A percentile compares a stretch with the other conserved stretches of the same genome.
Conservation (phyloP, 2,113 vertebrate genomes). For the Micronycteris hirsuta region DNA sequence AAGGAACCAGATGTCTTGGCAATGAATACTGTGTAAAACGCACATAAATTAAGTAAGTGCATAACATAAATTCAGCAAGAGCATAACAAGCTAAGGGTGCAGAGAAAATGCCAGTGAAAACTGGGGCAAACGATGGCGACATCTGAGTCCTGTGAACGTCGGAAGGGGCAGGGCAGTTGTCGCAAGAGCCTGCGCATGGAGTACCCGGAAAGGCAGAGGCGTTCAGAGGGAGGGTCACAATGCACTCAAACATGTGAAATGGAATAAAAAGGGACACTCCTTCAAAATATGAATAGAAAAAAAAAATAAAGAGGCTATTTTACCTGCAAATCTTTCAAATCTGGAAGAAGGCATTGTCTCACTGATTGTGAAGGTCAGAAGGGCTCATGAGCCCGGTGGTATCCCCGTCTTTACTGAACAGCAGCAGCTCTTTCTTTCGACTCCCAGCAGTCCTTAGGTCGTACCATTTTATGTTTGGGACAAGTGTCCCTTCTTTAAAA, state of each 20-base stretch:
- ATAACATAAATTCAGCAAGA: neutral
- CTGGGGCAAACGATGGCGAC: neutral
- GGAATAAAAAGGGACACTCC: neutral
- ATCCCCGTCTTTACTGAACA: neutral
- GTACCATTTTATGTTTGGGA: neutral
- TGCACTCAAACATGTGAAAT: neutral
- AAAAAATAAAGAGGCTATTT: neutral
- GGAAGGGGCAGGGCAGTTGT: neutral
- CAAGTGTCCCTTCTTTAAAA: neutral
- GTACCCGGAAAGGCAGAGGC: neutral
- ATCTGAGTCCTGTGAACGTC: neutral
- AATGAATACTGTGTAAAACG: constrained; percentile 11
- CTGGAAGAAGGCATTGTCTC: neutral
- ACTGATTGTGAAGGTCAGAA: constrained; percentile 8
- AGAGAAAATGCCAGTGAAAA: neutral
- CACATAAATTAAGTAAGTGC: constrained; percentile 8
- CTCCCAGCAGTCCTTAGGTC: neutral
- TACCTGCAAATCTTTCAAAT: constrained; percentile 4
- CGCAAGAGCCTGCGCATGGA: neutral
- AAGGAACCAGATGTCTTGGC: constrained; percentile 31
- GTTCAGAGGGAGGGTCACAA: neutral
- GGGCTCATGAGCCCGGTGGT: neutral
- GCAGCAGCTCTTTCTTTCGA: neutral
- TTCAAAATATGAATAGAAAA: neutral
- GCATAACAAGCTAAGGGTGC: neutral